Evolutionary conservation across 2,888 invertebrate genomes (phyloP), one percentile per base, ranked within the genome.

Genomic region (Volucella inanis): DNA sequence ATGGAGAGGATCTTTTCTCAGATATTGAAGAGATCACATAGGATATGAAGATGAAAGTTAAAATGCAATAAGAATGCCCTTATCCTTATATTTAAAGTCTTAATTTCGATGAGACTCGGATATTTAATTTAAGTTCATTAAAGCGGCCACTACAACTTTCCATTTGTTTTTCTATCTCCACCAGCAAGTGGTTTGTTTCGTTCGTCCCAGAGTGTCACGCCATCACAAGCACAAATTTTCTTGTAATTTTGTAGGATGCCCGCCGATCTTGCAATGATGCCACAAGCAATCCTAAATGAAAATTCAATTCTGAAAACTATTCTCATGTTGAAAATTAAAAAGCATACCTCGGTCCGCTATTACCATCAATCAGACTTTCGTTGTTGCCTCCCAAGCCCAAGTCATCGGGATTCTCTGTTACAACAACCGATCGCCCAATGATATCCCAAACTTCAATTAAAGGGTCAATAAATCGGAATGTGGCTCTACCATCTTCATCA

Each of bases 131-230:
- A 43, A 15, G 14, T 15, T 12, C 1, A 10, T 22, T 18, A 47
- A 1, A 10, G 11, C 8, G 9, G n/a, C 49, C 10, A 31, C 14
- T 68, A 85, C 38, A 85, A 31, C 9, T 85, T 77, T 43, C 57
- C 68, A 8, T 47, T 70, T 12, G 52, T 14, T 10, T 45, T 77
- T 9, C 91, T 89, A 11, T 87, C 85, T 3, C 89, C 89, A 31
- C 92, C 92, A 0, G 91, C 92, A 45, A 90, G 57, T 3, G 94
- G 94, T 59, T 93, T 93, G 81, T 95, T 94, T 57, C 94, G 92
- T 91, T 98, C 98, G 90, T 98, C 97, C 98, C 98, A 98, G 10
- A 98, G 93, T 0, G 96, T 95, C 0, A 96, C 94, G 0, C 98
- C 98, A 93, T 97, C 97, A 92, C 98, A 98, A 1, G 96, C 96